Base-by-base conservation (phyloP, 92 coral and sea anemone species). In the Heliopora coerulea region DNA sequence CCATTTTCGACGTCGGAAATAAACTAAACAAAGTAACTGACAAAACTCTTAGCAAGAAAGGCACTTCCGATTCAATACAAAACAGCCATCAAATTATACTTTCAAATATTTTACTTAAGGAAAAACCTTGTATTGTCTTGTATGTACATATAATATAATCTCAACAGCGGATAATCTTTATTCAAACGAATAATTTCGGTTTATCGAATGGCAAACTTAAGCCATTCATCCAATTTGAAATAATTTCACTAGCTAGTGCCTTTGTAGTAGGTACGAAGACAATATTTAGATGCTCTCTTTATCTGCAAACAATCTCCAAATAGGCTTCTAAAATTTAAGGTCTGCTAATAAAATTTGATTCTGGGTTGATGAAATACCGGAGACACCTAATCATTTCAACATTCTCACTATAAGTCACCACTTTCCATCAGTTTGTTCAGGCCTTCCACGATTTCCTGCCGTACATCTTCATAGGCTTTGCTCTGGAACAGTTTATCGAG, bases 381-480 rank as follows among this genome's bases (percentile, higher is more conserved):
- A 46, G 52, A 46, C n/a, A 46, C 2, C 52, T 15, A 46, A 46
- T 46, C n/a, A 10, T 8, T 46, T 46, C 42, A 11, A 37, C 42
- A 4, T 11, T 46, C n/a, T 46, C 15, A 46, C 83, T 91, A 95
- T 70, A 95, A 65, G 76, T 76, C 87, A 10, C 96, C 99, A 26
- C 90, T 93, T 40, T 95, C 99, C 97, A 95, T 90, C 29, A 95
- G 86, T 48, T 88, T 95, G 82, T 95, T 95, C 54, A 95, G 79
- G 31, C 82, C 89, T 54, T 81, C 96, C 1, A 84, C 99, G 49
- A 95, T 95, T 57, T 86, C 85, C 52, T 87, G 85, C 28, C 88
- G 82, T 8, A 88, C 81, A 17, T 67, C 82, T 18, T 91, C 85
- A 62, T 50, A 89, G 15, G 79, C 88, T 24, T 85, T 74, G 8